Evolutionary conservation across 1,140 invertebrate species (phyloP), one percentile per base, ranked within the genome.

Genomic region (Tetraneura akinire): DNA sequence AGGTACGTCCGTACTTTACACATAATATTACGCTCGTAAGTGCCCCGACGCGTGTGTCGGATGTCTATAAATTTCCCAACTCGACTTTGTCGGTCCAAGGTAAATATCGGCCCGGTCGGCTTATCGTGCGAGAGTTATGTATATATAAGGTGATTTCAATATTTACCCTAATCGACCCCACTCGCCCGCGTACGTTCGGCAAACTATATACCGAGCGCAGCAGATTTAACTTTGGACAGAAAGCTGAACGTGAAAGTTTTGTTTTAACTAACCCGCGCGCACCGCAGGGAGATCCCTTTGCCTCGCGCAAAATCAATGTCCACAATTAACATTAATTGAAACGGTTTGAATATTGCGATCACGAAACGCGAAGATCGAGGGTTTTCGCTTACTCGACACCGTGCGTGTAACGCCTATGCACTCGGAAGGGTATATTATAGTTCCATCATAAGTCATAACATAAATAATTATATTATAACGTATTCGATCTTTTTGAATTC

Each of bases 261-360:
- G 49, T 57, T 60, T 78, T 60, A 76, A 76, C 73, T 60, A 76
- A 76, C 73, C 37, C 73, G 5, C 64, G 64, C 14, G n/a, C 37
- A 18, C 21, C 10, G n/a, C 32, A 18, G 3, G n/a, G n/a, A 57
- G 55, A 78, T n/a, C 74, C 74, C 55, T 78, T 45, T 21, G 21
- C 8, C 62, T 21, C 16, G 21, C 26, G 13, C 55, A 60, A 78
- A 78, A 78, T 78, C 74, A 78, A 78, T 78, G 74, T 78, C 74
- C 74, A 78, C 55, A 78, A 78, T 78, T 78, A 78, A 78, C 74
- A 62, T 78, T 78, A 62, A 78, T 78, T 78, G 74, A 78, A 78
- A 76, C 55, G 53, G 53, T 53, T 76, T 60, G 73, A 76, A 60
- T 57, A 74, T 55, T 55, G 71, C 29, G 29, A 32, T 9, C 49